A percentile compares a stretch with the other conserved stretches of the same genome.
These are phyloP conservation scores for Nymphalis io DNA, from an alignment of 1,140 invertebrate species.

Conservation along the genomic window DNA sequence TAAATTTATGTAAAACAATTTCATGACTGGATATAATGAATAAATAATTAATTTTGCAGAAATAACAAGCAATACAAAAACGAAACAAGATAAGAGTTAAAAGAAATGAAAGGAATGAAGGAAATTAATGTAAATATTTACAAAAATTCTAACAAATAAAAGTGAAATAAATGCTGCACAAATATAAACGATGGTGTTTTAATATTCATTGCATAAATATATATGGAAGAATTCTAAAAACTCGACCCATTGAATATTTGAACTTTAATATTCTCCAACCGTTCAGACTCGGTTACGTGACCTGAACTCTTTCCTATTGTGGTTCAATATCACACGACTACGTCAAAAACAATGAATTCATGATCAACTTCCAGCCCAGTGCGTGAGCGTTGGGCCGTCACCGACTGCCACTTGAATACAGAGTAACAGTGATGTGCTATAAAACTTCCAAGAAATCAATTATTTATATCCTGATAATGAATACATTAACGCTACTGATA, in stretches of 20 bases:
- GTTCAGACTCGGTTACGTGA: constrained; percentile 70
- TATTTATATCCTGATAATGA: constrained; percentile 32
- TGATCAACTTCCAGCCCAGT: constrained; percentile 66
- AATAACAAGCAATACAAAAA: no score
- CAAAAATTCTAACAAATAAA: no score
- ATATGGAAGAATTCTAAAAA: constrained; percentile 73
- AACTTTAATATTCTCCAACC: constrained; percentile 67
- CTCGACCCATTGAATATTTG: constrained; percentile 72
- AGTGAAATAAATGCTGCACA: neutral
- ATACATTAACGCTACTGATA: constrained; percentile 7
- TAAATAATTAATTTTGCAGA: no score
- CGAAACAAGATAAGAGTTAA: no score
- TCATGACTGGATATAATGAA: no score
- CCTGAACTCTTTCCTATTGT: constrained; percentile 73
- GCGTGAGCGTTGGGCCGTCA: constrained; percentile 51
- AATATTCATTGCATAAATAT: constrained; percentile 61
- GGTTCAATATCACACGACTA: constrained; percentile 72
- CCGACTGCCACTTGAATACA: constrained; percentile 61
- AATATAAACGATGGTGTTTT: constrained; percentile 25
- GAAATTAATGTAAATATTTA: no score
- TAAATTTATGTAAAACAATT: no score
- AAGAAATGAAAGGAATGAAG: no score
- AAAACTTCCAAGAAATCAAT: constrained; percentile 33
- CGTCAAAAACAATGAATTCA: constrained; percentile 79
- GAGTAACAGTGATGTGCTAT: constrained; percentile 44